These are phyloP conservation scores for Myodes glareolus DNA, from an alignment of 2,113 vertebrate genomes.

Conservation along the genomic window DNA sequence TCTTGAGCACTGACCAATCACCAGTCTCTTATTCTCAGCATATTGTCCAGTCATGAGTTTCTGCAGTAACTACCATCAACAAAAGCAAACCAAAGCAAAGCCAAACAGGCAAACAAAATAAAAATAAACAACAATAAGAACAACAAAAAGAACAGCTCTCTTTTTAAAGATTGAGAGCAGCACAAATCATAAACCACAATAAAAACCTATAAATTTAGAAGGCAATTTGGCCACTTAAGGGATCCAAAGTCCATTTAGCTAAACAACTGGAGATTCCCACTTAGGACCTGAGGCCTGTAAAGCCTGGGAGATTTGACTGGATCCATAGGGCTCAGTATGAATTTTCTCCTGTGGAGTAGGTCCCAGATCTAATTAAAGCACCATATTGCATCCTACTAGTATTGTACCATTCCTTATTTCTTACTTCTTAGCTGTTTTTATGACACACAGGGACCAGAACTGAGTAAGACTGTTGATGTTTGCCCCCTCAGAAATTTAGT, in stretches of 20 bases:
- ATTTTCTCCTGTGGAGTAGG: background rate
- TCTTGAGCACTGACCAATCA: background rate
- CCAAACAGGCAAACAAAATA: too few relatives aligned
- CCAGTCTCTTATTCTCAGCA: background rate
- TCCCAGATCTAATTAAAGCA: background rate
- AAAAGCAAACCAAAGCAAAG: background rate
- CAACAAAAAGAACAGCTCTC: background rate
- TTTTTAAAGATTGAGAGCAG: background rate
- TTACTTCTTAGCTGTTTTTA: background rate
- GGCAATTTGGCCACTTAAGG: background rate
- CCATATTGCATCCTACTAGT: background rate
- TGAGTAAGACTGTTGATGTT: background rate
- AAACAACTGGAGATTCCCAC: background rate
- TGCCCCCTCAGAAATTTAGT: accelerated
- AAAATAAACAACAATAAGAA: background rate
- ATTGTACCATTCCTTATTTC: background rate
- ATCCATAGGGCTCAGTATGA: background rate
- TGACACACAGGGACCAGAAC: background rate
- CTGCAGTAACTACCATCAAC: background rate
- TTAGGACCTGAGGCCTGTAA: background rate
- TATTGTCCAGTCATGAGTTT: background rate
- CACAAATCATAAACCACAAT: background rate
- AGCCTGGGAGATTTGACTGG: background rate
- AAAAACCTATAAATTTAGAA: background rate
- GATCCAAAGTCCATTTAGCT: background rate